Evolutionary conservation across 2,113 vertebrate species (phyloP).

Genomic region (Dromaius novaehollandiae): DNA sequence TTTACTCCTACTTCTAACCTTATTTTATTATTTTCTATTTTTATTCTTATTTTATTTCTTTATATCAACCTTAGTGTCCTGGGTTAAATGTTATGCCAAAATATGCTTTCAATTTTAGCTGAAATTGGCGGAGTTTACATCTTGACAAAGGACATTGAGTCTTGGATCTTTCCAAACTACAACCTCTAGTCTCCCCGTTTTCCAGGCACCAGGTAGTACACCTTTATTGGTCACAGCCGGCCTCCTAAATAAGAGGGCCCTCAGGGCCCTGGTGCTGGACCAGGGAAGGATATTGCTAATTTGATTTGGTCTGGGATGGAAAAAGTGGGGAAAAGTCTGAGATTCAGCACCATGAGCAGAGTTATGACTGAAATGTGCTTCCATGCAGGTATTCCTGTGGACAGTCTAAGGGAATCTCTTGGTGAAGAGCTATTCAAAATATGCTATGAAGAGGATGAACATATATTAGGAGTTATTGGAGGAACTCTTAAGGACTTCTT

Average conservation of each 20-base stretch:
- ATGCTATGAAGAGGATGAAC: slow-evolving; percentile 94
- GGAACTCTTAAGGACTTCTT: slow-evolving; percentile 97
- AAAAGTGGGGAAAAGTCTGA: neutral
- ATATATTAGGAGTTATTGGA: slow-evolving; percentile 92
- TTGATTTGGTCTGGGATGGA: neutral
- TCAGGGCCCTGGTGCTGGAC: neutral
- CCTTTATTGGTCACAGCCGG: neutral
- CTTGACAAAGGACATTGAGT: neutral
- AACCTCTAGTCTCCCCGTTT: neutral
- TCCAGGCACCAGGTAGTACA: neutral
- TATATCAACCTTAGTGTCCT: neutral
- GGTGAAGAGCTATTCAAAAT: slow-evolving; percentile 94
- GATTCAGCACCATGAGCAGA: neutral
- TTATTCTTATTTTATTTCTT: neutral
- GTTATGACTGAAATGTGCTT: slow-evolving; percentile 10
- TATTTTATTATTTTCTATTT: neutral
- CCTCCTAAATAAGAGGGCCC: neutral
- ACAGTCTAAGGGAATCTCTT: slow-evolving; percentile 82
- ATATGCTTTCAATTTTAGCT: neutral
- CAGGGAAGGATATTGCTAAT: neutral
- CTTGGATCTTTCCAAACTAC: neutral
- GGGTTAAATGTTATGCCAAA: neutral
- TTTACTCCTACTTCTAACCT: neutral
- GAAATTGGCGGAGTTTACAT: neutral
- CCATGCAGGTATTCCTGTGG: slow-evolving; percentile 82